Evolutionary conservation across 2,113 vertebrate species (phyloP), one percentile per base, ranked within the genome.

Genomic region (Leucosticte australis): DNA sequence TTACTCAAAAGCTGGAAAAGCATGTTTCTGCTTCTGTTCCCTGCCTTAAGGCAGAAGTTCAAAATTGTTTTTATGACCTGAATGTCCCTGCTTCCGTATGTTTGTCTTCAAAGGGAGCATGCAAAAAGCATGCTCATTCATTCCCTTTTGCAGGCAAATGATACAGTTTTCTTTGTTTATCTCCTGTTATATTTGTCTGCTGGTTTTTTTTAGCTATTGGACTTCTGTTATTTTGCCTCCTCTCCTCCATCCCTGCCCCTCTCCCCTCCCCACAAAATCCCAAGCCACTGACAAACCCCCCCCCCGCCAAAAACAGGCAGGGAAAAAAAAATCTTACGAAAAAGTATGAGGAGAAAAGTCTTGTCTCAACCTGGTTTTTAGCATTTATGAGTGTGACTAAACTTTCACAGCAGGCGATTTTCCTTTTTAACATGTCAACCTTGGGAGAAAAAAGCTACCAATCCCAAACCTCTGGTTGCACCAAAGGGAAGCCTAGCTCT

Each of bases 251-350:
- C 10, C 31, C 7, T 3, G 3, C 20, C 24, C 16, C 4, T 8
- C 10, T 0, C 3, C 11, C 1, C 23, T 41, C 10, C 12, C 15
- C 28, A 6, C 15, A n/a, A 76, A 69, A 53, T 9, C 3, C 3
- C 17, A 56, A 49, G 27, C 5, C 14, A 42, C 21, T 9, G 4
- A 18, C 3, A 41, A 64, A 41, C 8, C 0, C 2, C 0, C 1
- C 10, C 1, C 7, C n/a, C n/a, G n/a, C n/a, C 1, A 6, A 39
- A 63, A 78, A 8, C 0, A 70, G 37, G 1, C 2, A 47, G 13
- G 22, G 11, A 0, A 2, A 12, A 23, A 39, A 37, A 77, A 67
- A 56, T 0, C 26, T 35, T 35, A 57, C 30, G 26, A 74, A 55
- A 87, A 56, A 6, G 3, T 37, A 3, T 9, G 10, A 92, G 28